Conservation (phyloP, 2,113 vertebrate species). For the Zosterops hypoxanthus region DNA sequence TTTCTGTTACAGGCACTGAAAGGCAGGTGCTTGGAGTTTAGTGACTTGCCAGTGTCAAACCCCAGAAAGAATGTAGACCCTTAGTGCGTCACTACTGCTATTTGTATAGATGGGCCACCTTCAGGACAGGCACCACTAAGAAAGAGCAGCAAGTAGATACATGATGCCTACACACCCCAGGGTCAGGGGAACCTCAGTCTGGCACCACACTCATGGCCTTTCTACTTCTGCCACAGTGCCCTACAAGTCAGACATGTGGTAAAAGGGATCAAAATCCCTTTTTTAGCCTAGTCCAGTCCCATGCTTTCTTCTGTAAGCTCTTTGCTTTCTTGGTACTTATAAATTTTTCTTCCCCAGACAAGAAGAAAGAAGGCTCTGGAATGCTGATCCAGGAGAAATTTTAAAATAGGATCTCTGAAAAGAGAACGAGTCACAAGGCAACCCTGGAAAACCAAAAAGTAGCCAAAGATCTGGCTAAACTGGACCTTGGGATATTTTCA, state of each 20-base stretch:
- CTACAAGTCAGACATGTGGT: background rate
- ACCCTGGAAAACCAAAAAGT: background rate
- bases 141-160: background rate
- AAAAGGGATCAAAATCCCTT: background rate
- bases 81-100: background rate
- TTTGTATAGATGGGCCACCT: background rate
- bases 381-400: background rate
- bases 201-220: rapidly evolving
- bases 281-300: background rate
- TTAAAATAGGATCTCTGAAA: background rate
- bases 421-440: background rate
- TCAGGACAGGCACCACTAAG: background rate
- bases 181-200: background rate
- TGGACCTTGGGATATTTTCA: background rate
- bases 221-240: background rate
- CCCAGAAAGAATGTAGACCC: background rate
- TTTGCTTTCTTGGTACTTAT: background rate
- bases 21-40: background rate
- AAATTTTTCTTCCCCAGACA: background rate
- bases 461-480: background rate
- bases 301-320: background rate
- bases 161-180: background rate
- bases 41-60: background rate
- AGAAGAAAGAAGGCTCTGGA: background rate
- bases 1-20: background rate